Percentiles rank a stretch among this genome's conserved stretches.
Conservation (phyloP, 2,113 vertebrate genomes). For the Eleginops maclovinus region DNA sequence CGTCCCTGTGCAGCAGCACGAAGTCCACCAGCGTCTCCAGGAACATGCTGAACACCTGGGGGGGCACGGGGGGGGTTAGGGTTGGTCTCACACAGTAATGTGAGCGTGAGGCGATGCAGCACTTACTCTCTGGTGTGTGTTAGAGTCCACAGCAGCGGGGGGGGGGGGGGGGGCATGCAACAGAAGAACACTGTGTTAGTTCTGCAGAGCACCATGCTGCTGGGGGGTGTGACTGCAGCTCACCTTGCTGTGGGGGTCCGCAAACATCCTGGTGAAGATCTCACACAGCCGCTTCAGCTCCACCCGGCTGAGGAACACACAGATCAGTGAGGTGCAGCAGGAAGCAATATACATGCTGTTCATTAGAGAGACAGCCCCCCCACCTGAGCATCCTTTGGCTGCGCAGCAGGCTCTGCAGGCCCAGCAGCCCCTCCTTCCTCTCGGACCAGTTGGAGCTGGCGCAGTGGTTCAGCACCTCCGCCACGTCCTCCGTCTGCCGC, state of each 20-base stretch:
- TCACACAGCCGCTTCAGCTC: slow-evolving; percentile 98
- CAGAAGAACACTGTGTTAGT: slow-evolving; percentile 57
- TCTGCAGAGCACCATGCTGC: too few species aligned
- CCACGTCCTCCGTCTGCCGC: slow-evolving; percentile 96
- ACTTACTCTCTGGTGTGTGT: slow-evolving; percentile 81
- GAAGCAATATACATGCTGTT: slow-evolving; percentile 26
- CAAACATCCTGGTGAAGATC: slow-evolving; percentile 99
- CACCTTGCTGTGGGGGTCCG: slow-evolving; percentile 99
- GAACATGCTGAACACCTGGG: slow-evolving; percentile 99
- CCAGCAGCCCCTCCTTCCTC: slow-evolving; percentile 96
- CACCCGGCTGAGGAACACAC: slow-evolving; percentile 96
- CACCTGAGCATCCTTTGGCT: slow-evolving; percentile 97
- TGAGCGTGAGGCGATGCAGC: too few species aligned
- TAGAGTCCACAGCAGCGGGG: slow-evolving; percentile 55
- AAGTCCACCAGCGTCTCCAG: slow-evolving; percentile 99
- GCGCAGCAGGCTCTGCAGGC: slow-evolving; percentile 96
- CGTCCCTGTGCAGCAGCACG: slow-evolving; percentile 95
- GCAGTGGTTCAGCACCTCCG: slow-evolving; percentile 97
- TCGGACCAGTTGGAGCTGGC: slow-evolving; percentile 99
- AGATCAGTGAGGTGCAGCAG: too few species aligned
- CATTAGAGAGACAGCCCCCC: too few species aligned
- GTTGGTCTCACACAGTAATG: too few species aligned
- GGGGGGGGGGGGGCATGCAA: slow-evolving; percentile 63
- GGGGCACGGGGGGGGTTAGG: not conserved
- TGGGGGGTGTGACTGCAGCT: too few species aligned